phyloP scores from a whole-genome alignment of 2,888 invertebrate genomes.

The Ellobium chinense region DNA sequence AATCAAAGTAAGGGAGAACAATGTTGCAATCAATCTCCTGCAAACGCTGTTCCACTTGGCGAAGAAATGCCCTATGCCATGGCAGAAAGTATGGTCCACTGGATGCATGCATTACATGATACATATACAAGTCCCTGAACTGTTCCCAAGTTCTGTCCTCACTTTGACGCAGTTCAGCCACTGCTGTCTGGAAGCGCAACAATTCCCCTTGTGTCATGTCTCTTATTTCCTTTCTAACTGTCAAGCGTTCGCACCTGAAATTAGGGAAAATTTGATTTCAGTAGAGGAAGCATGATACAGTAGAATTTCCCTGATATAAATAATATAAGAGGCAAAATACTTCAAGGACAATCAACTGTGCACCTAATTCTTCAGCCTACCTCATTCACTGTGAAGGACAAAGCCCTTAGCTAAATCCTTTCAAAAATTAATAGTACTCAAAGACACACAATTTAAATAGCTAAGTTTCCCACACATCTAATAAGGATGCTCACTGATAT shows the following conservation, averaged over 20 bases:
- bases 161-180: slow-evolving; percentile 64
- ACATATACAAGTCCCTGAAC: slow-evolving; percentile 71
- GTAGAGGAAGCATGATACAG: not conserved
- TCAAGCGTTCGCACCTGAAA: slow-evolving; percentile 63
- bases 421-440: no score
- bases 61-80: slow-evolving; percentile 75
- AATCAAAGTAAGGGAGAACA: slow-evolving; percentile 76
- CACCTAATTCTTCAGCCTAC: no score
- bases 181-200: slow-evolving; percentile 71
- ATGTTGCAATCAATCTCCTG: slow-evolving; percentile 74
- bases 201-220: slow-evolving; percentile 73
- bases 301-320: not conserved
- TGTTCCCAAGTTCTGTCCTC: slow-evolving; percentile 70
- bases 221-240: slow-evolving; percentile 72
- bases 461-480: no score
- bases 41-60: slow-evolving; percentile 70
- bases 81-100: slow-evolving; percentile 72
- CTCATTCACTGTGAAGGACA: no score
- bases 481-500: no score
- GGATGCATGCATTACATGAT: slow-evolving; percentile 72
- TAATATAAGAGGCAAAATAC: not conserved
- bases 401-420: no score
- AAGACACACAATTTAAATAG: no score
- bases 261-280: not conserved
- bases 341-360: no score